Percentiles rank a stretch among this genome's conserved stretches.
Evolutionary conservation across 2,888 invertebrate genomes (phyloP).

Genomic region (Cerastis leucographa): DNA sequence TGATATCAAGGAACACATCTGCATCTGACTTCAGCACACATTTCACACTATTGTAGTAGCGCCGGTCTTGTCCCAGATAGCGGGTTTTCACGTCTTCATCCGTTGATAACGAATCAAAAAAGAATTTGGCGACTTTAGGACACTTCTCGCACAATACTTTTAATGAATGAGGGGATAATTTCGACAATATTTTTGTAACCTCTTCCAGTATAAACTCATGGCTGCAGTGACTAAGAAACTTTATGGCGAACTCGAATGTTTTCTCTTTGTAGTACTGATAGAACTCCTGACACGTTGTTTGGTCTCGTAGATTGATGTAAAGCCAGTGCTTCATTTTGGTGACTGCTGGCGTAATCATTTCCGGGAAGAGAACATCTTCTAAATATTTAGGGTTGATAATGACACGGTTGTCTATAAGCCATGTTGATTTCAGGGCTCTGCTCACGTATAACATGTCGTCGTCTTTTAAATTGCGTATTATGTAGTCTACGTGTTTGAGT

Average conservation of each 20-base stretch:
- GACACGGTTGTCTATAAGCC: constrained; percentile 75
- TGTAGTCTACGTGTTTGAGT: constrained; percentile 74
- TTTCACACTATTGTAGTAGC: constrained; percentile 73
- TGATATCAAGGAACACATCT: constrained; percentile 73
- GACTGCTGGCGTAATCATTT: constrained; percentile 78
- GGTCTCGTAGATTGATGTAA: constrained; percentile 68
- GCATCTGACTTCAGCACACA: constrained; percentile 74
- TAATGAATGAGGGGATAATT: constrained; percentile 74
- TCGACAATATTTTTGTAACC: constrained; percentile 69
- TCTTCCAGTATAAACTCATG: constrained; percentile 72
- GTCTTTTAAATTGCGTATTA: constrained; percentile 77
- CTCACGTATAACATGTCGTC: constrained; percentile 82
- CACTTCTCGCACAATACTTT: constrained; percentile 77
- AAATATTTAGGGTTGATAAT: constrained; percentile 79
- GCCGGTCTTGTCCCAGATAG: constrained; percentile 65
- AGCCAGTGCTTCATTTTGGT: constrained; percentile 78
- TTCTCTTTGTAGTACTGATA: constrained; percentile 74
- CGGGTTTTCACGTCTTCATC: constrained; percentile 61
- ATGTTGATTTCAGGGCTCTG: constrained; percentile 78
- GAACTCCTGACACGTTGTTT: constrained; percentile 73
- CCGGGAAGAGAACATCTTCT: constrained; percentile 76
- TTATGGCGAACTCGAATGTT: constrained; percentile 71
- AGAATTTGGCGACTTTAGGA: constrained; percentile 73
- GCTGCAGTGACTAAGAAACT: constrained; percentile 75
- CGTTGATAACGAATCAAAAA: constrained; percentile 72